phyloP scores from a whole-genome alignment of 37 sponge, comb jelly and placozoan species.

The Amphimedon queenslandica region DNA sequence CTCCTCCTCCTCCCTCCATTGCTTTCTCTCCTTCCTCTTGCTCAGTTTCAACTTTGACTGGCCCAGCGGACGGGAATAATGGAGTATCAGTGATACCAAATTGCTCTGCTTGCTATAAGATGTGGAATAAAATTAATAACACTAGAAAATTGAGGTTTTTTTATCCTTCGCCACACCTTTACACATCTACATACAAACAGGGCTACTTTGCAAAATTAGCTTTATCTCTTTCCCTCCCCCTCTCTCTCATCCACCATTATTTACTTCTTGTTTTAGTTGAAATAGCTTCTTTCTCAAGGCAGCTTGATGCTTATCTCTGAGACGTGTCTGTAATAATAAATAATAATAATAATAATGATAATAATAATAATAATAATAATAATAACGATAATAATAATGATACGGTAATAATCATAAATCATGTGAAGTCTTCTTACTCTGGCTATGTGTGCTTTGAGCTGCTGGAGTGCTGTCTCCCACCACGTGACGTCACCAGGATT shows the following conservation, averaged over 20 bases:
- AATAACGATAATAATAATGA: neutral
- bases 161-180: no score
- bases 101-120: conserved; percentile 34
- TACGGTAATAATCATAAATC: neutral
- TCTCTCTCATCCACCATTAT: no score
- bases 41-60: neutral
- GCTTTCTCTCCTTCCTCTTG: neutral
- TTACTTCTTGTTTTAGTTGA: conserved; percentile 70
- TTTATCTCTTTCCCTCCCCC: no score
- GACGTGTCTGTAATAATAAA: conserved; percentile 48
- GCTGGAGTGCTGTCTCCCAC: conserved; percentile 83
- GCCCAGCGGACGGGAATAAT: conserved; percentile 49
- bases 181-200: no score
- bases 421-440: conserved; percentile 21
- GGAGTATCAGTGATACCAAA: conserved; percentile 18
- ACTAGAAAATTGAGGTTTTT: no score
- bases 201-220: no score
- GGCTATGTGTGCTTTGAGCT: conserved; percentile 87
- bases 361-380: neutral
- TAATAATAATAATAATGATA: neutral
- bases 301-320: conserved; percentile 87
- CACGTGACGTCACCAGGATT: conserved; percentile 83
- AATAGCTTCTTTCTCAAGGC: conserved; percentile 78
- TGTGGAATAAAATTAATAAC: neutral
- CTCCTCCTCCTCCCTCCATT: neutral